Base-by-base conservation (phyloP, 1,140 invertebrate species). In the Arion vulgaris region DNA sequence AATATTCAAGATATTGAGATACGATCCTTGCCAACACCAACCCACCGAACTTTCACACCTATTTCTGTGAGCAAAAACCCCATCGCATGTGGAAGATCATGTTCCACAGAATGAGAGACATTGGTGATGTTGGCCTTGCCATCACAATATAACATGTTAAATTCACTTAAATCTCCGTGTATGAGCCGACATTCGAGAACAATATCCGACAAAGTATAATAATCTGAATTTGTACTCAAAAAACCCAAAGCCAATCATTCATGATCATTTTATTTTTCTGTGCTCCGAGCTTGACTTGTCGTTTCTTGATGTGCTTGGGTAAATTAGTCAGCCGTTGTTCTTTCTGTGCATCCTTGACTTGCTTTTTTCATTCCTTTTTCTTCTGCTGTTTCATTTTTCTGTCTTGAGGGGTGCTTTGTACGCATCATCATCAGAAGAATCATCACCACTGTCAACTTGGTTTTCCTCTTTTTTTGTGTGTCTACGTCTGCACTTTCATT, bases 61-160 rank as follows among this genome's bases (percentile, higher is more conserved):
- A 97, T 98, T 93, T 99, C 98, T 92, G 97, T 98, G n/a, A n/a
- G n/a, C 72, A 99, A 93, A 92, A 99, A 99, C 82, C 98, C 96
- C 72, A 98, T 94, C 0, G 98, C 96, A 93, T 97, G 95, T 0
- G 97, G 97, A 94, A 99, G 98, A 91, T 99, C 97, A 91, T 99
- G 97, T 93, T 99, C 98, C 0, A 99, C 98, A 2, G 98, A 96
- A 91, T 99, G 98, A 0, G 98, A 99, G 0, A 99, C 98, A 93
- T 99, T 98, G 88, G 99, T 99, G 38, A 99, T 95, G 82, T 96
- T 96, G 28, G 98, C 92, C 88, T 96, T 94, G 0, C 95, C 95
- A 87, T 97, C 94, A 88, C 97, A 95, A 89, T 96, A 94, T 49
- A 99, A 89, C 71, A 99, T 94, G 93, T 99, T 99, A 88, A 97